These are phyloP conservation scores for Cephalopachus bancanus DNA, from an alignment of 2,797 vertebrate genomes.

Conservation along the genomic window DNA sequence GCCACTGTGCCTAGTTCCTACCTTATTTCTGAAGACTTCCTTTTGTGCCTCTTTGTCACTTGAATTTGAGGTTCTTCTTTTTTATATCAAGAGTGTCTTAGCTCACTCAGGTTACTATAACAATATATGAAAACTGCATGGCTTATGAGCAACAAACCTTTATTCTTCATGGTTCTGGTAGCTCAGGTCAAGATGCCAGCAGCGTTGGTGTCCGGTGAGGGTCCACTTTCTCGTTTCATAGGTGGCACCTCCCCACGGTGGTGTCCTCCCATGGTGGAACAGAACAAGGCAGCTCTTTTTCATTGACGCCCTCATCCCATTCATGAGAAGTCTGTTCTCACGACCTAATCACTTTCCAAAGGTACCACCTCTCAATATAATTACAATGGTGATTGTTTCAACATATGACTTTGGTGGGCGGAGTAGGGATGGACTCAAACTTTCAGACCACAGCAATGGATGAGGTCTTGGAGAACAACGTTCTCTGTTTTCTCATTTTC, in stretches of 20 bases:
- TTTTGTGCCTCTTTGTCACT: neutral
- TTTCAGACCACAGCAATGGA: neutral
- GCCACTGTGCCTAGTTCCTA: too few relatives aligned
- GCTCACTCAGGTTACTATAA: neutral
- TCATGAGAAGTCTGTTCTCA: neutral
- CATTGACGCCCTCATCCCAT: neutral
- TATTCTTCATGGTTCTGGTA: neutral
- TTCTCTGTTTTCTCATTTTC: neutral
- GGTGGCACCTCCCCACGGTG: too few relatives aligned
- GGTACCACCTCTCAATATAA: too few relatives aligned
- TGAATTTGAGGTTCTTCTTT: neutral
- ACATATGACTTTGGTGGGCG: neutral
- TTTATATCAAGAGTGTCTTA: neutral
- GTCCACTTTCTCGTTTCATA: too few relatives aligned
- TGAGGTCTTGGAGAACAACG: neutral
- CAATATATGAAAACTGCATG: neutral
- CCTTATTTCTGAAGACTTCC: neutral
- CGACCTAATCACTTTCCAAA: neutral
- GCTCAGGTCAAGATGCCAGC: neutral
- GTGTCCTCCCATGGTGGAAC: neutral
- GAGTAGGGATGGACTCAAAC: too few relatives aligned
- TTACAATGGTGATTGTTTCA: neutral
- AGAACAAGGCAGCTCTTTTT: neutral
- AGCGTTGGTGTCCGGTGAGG: neutral
- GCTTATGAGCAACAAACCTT: neutral